Evolutionary conservation across 2,797 vertebrate genomes (phyloP).

Genomic region (Anisognathus igniventris): DNA sequence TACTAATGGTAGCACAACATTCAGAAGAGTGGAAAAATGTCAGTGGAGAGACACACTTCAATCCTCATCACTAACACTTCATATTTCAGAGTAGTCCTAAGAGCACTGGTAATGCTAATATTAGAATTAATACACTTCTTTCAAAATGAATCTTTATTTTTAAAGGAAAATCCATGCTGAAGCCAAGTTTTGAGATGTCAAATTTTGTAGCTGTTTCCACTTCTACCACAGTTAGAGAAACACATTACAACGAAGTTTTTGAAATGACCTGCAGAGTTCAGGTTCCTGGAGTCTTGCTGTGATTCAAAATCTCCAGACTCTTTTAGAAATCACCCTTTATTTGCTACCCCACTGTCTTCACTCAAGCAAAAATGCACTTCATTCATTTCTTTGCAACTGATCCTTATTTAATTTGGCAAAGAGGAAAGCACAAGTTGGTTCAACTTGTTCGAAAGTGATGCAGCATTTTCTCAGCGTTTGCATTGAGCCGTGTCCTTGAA

Average conservation of each 20-base stretch:
- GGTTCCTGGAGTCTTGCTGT: background rate
- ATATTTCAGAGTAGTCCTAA: background rate
- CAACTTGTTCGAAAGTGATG: background rate
- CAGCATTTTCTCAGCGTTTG: background rate
- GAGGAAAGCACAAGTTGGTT: background rate
- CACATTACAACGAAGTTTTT: background rate
- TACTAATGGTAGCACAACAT: background rate
- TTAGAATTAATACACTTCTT: background rate
- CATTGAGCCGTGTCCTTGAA: background rate
- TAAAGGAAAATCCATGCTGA: conserved; percentile 4
- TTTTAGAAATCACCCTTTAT: conserved; percentile 21
- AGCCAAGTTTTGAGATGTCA: conserved; percentile 30
- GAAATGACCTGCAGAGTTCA: background rate
- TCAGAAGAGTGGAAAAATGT: background rate
- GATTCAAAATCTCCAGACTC: background rate
- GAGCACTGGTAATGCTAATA: background rate
- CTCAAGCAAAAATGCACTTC: background rate
- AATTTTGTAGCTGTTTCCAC: conserved; percentile 32
- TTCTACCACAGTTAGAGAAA: conserved; percentile 8
- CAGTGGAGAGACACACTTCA: background rate
- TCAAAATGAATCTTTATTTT: conserved; percentile 26
- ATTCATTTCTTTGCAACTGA: conserved; percentile 26
- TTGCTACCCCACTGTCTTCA: background rate
- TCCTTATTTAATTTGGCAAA: conserved; percentile 33
- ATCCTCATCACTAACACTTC: background rate